Conservation (phyloP, 2,113 vertebrate genomes). For the Zosterops hypoxanthus region DNA sequence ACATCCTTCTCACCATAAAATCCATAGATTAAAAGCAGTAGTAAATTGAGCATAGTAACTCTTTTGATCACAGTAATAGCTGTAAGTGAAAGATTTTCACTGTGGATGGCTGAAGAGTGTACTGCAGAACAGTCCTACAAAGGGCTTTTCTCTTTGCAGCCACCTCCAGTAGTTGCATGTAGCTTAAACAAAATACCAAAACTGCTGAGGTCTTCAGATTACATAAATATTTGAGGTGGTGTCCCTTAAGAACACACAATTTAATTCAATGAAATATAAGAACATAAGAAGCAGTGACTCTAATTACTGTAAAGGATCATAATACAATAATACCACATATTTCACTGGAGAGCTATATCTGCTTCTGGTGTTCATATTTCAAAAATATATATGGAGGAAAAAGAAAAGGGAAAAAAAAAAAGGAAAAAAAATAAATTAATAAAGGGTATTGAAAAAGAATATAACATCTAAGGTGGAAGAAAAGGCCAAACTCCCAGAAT, state of each 20-base stretch:
- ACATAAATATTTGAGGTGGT: not conserved
- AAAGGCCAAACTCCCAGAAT: not conserved
- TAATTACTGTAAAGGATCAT: not conserved
- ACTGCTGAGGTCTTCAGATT: not conserved
- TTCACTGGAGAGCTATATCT: not conserved
- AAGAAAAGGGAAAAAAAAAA: not conserved
- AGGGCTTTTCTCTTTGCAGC: not conserved
- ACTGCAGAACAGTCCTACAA: not conserved
- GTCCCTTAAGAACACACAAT: not conserved
- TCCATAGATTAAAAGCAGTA: not conserved
- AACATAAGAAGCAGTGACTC: not conserved
- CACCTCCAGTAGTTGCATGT: not conserved
- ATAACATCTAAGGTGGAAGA: not conserved
- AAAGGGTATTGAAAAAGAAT: not conserved
- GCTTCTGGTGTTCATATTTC: not conserved
- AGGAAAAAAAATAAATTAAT: not conserved
- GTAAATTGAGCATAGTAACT: not conserved
- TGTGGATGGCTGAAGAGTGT: not conserved
- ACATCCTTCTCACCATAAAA: not conserved
- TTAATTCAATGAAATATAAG: not conserved
- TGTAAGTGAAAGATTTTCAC: not conserved
- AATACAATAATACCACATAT: not conserved
- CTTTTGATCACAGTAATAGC: not conserved
- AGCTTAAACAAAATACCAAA: not conserved
- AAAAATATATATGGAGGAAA: not conserved